phyloP scores from a whole-genome alignment of 2,888 invertebrate species.

The Eustalomyia histrio region DNA sequence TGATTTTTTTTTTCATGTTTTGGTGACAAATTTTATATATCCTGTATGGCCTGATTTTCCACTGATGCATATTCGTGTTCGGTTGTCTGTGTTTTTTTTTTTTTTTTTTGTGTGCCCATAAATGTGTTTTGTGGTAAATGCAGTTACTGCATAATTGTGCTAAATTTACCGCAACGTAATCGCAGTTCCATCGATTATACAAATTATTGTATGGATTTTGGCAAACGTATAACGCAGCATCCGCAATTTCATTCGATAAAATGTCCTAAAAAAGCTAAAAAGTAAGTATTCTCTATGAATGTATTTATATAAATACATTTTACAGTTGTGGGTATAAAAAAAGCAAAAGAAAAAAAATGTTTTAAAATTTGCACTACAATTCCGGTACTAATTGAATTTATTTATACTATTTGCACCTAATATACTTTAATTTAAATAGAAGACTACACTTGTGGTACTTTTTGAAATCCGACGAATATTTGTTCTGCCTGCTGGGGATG shows the following conservation, averaged over 20 bases:
- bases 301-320: not conserved
- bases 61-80: slow-evolving; percentile 6
- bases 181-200: slow-evolving; percentile 77
- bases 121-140: slow-evolving; percentile 28
- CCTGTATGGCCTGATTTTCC: slow-evolving; percentile 42
- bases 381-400: too few relatives aligned
- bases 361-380: too few relatives aligned
- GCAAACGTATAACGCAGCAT: slow-evolving; percentile 73
- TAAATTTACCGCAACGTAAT: slow-evolving; percentile 77
- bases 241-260: slow-evolving; percentile 76
- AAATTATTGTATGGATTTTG: slow-evolving; percentile 79
- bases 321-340: slow-evolving; percentile 24
- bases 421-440: too few relatives aligned
- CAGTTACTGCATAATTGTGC: slow-evolving; percentile 79
- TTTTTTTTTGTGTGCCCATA: not conserved
- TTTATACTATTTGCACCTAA: too few relatives aligned
- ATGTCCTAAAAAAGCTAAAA: slow-evolving; percentile 74
- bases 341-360: not conserved
- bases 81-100: slow-evolving; percentile 23
- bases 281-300: slow-evolving; percentile 68
- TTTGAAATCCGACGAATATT: too few relatives aligned
- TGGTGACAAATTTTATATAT: slow-evolving; percentile 35
- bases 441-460: too few relatives aligned
- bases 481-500: too few relatives aligned
- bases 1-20: slow-evolving; percentile 13